Conservation (phyloP, 2,797 vertebrate genomes). For the Neopelma chrysocephalum region DNA sequence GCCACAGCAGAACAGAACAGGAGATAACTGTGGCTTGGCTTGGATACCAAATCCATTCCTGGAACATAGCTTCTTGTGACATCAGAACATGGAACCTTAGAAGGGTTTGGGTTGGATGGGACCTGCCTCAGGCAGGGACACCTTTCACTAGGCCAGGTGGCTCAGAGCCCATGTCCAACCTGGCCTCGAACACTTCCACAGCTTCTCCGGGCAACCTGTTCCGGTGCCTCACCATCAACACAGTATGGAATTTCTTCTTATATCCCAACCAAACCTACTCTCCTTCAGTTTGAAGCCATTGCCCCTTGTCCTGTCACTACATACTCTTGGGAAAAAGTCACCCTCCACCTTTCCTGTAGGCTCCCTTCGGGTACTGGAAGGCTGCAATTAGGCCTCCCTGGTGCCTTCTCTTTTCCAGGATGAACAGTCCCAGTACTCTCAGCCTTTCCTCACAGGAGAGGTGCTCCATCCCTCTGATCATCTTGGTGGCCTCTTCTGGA, state of each 20-base stretch:
- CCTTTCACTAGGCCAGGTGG: fast-evolving
- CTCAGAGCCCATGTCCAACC: neutral
- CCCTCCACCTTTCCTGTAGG: neutral
- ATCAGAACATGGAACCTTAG: neutral
- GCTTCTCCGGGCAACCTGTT: neutral
- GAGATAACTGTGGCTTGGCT: neutral
- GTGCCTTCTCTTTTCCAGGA: fast-evolving
- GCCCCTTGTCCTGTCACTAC: neutral
- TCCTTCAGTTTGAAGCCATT: neutral
- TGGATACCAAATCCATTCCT: neutral
- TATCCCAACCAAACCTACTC: neutral
- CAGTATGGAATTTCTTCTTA: neutral
- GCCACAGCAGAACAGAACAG: neutral
- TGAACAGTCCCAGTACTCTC: fast-evolving
- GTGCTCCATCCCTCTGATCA: neutral
- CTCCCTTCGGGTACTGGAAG: fast-evolving
- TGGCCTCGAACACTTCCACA: neutral
- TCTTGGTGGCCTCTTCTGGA: neutral
- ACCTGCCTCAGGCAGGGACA: neutral
- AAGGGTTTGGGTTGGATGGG: neutral
- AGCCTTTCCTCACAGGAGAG: neutral
- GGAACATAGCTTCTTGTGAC: neutral
- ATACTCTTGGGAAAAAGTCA: fast-evolving
- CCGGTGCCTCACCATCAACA: too few relatives aligned
- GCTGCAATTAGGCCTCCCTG: fast-evolving